Conservation (phyloP, 2,888 invertebrate genomes). For the Drosophila dives region DNA sequence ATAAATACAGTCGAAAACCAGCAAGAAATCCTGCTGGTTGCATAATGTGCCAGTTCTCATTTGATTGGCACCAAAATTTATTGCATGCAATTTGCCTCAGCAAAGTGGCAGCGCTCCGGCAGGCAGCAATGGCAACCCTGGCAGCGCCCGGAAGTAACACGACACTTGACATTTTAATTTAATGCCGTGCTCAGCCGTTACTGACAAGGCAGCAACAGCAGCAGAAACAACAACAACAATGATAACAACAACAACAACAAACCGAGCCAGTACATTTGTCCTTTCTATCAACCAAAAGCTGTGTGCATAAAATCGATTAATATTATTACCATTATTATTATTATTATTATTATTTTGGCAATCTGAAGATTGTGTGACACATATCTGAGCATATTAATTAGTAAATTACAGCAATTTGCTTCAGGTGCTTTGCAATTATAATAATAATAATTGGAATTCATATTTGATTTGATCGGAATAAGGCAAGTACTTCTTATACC, state of each 20-base stretch:
- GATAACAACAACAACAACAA: slow-evolving; percentile 7
- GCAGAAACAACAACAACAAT: slow-evolving; percentile 14
- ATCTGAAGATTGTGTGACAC: slow-evolving; percentile 21
- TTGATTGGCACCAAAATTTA: slow-evolving; percentile 79
- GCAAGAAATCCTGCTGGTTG: slow-evolving; percentile 35
- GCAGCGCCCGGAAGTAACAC: slow-evolving; percentile 75
- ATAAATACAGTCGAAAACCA: slow-evolving; percentile 25
- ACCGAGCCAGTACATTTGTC: slow-evolving; percentile 9
- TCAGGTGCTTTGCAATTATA: neutral
- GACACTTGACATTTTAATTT: slow-evolving; percentile 80
- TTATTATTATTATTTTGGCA: slow-evolving; percentile 37
- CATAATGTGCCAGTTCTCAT: slow-evolving; percentile 69
- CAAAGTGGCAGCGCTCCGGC: slow-evolving; percentile 45
- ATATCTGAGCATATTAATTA: slow-evolving; percentile 54
- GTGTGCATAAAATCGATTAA: slow-evolving; percentile 50
- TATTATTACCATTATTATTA: slow-evolving; percentile 27
- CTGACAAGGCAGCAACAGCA: slow-evolving; percentile 45
- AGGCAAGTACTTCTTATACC: neutral
- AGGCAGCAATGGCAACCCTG: slow-evolving; percentile 63
- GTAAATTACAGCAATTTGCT: slow-evolving; percentile 19
- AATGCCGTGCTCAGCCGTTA: slow-evolving; percentile 72
- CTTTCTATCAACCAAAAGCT: slow-evolving; percentile 1
- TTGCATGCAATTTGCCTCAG: slow-evolving; percentile 78
- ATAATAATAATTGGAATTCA: slow-evolving; percentile 9
- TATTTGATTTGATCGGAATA: neutral